Conservation (phyloP, 2,113 vertebrate genomes). For the Cisticola juncidis region DNA sequence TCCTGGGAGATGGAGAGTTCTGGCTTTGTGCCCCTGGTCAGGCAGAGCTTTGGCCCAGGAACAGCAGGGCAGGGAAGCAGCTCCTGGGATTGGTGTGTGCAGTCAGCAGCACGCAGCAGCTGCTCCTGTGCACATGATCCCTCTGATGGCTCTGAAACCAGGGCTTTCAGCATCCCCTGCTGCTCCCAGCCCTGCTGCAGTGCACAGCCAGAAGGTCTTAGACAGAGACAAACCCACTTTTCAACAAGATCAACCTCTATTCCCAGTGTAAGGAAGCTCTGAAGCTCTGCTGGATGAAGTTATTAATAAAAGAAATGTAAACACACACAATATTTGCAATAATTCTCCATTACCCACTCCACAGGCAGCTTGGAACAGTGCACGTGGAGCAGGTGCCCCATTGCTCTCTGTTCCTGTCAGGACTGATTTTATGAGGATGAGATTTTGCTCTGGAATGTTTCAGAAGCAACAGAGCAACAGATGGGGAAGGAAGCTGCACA, state of each 20-base stretch:
- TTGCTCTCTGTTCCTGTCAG: neutral
- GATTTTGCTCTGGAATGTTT: neutral
- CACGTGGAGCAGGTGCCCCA: neutral
- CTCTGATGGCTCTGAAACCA: neutral
- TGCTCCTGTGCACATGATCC: neutral
- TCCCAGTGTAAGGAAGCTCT: neutral
- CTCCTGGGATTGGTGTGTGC: neutral
- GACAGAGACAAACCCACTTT: neutral
- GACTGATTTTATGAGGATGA: neutral
- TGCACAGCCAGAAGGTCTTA: neutral
- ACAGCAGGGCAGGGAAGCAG: accelerated
- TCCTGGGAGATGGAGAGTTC: neutral
- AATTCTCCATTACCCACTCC: neutral
- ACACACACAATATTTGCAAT: neutral
- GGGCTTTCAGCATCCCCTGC: neutral
- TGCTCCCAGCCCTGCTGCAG: neutral
- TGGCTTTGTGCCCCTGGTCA: neutral
- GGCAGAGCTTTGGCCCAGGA: neutral
- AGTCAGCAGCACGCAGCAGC: neutral
- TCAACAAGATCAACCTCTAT: neutral
- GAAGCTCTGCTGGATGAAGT: neutral
- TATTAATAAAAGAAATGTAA: neutral
- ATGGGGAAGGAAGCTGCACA: constrained; percentile 23
- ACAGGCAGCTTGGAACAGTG: neutral
- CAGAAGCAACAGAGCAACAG: neutral